Conservation (phyloP, 2,888 invertebrate genomes). For the Harpalus rubripes region DNA sequence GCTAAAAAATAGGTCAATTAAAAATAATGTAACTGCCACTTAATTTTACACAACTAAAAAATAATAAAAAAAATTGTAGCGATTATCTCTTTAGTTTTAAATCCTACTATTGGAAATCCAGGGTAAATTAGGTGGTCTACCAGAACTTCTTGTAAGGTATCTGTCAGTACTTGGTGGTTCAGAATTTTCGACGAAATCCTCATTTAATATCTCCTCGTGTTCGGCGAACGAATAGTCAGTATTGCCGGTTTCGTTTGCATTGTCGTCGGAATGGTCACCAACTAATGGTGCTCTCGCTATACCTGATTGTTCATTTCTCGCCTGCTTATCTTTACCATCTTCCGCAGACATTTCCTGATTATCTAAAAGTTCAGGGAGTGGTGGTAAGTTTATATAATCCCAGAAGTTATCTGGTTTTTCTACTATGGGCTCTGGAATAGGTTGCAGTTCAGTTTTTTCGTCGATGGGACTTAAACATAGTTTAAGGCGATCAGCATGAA, state of each 20-base stretch:
- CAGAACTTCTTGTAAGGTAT: conserved; percentile 33
- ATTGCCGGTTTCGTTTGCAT: neutral
- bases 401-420: neutral
- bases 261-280: neutral
- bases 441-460: neutral
- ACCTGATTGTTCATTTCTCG: neutral
- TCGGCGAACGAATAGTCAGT: neutral
- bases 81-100: conserved; percentile 17
- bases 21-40: conserved; percentile 8
- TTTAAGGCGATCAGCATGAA: conserved; percentile 50
- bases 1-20: neutral
- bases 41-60: neutral
- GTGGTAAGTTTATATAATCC: neutral
- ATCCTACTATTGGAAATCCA: conserved; percentile 36
- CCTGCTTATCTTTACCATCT: neutral
- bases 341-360: neutral
- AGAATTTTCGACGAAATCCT: neutral
- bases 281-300: neutral
- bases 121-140: conserved; percentile 40
- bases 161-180: neutral
- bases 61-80: neutral
- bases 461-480: neutral
- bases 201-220: neutral
- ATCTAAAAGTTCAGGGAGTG: neutral
- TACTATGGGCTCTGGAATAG: neutral